Base-by-base conservation (phyloP, 2,797 vertebrate species). In the Betta splendens region DNA sequence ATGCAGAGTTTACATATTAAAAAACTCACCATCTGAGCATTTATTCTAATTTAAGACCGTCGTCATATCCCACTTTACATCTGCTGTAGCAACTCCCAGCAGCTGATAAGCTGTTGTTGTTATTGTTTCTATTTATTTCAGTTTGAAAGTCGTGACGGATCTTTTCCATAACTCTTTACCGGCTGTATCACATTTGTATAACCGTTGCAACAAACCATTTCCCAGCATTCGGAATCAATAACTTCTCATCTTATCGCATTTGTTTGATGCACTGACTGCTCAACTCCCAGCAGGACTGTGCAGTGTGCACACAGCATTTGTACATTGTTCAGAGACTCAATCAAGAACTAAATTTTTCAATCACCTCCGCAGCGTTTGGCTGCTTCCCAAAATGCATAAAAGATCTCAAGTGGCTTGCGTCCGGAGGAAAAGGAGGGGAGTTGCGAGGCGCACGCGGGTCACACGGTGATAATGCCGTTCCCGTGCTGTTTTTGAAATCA, bases 311-410 rank as follows among this genome's bases (percentile, higher is more conserved):
- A 71, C 13, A 17, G 57, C 67, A 67, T 81, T 77, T 64, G 51
- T 64, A 49, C 56, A 58, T 72, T 84, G 75, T 72, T 72, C 59
- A 53, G 64, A 55, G 59, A 66, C 64, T 69, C 64, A 79, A 75
- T 74, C 64, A 44, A 69, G 63, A 67, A 54, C 47, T 59, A 69
- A 52, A 79, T 85, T 83, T 85, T 73, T 88, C 77, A 84, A 79
- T 84, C 80, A 85, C 81, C 71, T 77, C 74, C 64, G 38, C 69
- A 76, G 81, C 5, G 36, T 75, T 72, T 89, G 90, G 85, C 86
- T 77, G 82, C 59, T 49, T 69, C 59, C 77, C 86, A 88, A 85
- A 83, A 80, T 75, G 67, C 59, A 39, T 15, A 47, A 75, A 69
- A 78, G 75, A 53, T 81, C 75, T 81, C 80, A 55, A 82, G 83